phyloP scores from a whole-genome alignment of 2,797 vertebrate genomes.

The Gobio occitaniae region DNA sequence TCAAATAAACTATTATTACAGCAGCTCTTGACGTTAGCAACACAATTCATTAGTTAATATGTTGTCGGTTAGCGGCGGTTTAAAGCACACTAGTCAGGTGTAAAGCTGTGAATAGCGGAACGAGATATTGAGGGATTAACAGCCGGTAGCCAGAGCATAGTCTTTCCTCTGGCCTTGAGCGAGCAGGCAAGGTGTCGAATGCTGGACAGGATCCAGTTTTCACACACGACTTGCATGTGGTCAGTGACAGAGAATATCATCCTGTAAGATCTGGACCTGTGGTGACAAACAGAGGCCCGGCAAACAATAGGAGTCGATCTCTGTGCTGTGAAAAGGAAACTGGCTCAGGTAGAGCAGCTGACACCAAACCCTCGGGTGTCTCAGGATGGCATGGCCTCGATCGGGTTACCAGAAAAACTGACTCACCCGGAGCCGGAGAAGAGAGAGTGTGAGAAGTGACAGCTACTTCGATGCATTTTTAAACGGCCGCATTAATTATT shows the following conservation, averaged over 20 bases:
- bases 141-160: constrained; percentile 37
- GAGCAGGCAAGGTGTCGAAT: constrained; percentile 44
- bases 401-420: constrained; percentile 85
- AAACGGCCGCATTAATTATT: constrained; percentile 75
- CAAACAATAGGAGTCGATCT: constrained; percentile 75
- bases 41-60: neutral
- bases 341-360: constrained; percentile 70
- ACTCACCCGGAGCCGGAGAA: constrained; percentile 77
- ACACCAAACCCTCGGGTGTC: constrained; percentile 76
- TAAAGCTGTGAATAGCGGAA: neutral
- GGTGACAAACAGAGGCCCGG: constrained; percentile 71
- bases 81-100: neutral
- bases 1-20: no score
- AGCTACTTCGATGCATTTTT: constrained; percentile 79
- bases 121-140: constrained; percentile 29
- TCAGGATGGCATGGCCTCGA: constrained; percentile 60
- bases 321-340: constrained; percentile 78
- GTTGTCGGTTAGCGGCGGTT: neutral
- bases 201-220: constrained; percentile 48
- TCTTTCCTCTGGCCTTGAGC: constrained; percentile 36
- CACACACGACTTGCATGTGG: constrained; percentile 46
- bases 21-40: neutral
- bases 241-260: constrained; percentile 53
- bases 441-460: constrained; percentile 79
- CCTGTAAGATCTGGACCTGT: constrained; percentile 50